Percentiles rank a stretch among this genome's conserved stretches.
phyloP scores from a whole-genome alignment of 2,113 vertebrate species.

The Sciurus niger region DNA sequence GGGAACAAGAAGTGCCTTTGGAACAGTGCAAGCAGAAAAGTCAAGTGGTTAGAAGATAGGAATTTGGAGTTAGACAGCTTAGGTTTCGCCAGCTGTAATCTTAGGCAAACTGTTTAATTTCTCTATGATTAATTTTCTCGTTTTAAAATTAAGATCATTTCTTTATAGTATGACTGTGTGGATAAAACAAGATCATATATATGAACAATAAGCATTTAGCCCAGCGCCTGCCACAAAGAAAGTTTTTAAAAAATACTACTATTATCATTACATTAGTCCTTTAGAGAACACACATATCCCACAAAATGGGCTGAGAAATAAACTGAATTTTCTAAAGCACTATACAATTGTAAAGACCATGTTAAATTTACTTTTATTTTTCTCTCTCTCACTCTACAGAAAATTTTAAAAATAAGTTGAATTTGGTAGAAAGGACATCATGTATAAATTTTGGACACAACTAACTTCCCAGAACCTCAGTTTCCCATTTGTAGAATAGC shows the following conservation, averaged over 20 bases:
- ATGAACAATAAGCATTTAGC: slow-evolving; percentile 15
- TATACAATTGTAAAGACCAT: not conserved
- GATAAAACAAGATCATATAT: slow-evolving; percentile 46
- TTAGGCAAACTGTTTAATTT: slow-evolving; percentile 49
- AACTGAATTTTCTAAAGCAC: slow-evolving; percentile 38
- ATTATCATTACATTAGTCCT: slow-evolving; percentile 42
- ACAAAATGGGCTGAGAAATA: not conserved
- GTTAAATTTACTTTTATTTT: slow-evolving; percentile 1
- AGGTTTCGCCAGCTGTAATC: slow-evolving; percentile 57
- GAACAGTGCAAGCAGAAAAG: slow-evolving; percentile 14
- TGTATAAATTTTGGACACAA: not conserved
- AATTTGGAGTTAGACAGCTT: slow-evolving; percentile 35
- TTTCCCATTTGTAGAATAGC: not conserved
- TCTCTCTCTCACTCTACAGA: not conserved
- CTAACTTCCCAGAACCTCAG: not conserved
- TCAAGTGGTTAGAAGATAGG: not conserved
- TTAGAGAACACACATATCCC: slow-evolving; percentile 10
- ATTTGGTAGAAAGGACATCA: not conserved
- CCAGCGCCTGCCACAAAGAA: slow-evolving; percentile 16
- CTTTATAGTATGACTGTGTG: slow-evolving; percentile 55
- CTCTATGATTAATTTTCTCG: slow-evolving; percentile 62
- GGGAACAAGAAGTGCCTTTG: slow-evolving; percentile 10
- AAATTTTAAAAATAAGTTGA: not conserved
- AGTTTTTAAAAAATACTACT: slow-evolving; percentile 58
- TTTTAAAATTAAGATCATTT: slow-evolving; percentile 67